Evolutionary conservation across 37 sponge, comb jelly and placozoan genomes (phyloP), one percentile per base, ranked within the genome.

Genomic region (Dysidea cf. avara): DNA sequence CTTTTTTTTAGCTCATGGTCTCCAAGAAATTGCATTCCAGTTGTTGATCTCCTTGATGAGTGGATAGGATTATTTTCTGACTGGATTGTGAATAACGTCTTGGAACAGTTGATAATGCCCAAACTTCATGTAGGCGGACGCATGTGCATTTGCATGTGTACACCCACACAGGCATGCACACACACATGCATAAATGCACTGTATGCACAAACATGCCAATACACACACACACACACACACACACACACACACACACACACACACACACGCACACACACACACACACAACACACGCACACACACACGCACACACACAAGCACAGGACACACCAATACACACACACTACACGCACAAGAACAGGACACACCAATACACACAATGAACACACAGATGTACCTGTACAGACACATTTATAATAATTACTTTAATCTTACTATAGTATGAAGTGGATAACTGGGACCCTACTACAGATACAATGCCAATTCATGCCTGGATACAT

Each of bases 401-500:
- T 43, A 5, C n/a, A n/a, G n/a, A 50, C 17, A 20, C 28, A 29
- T 29, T 56, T 61, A 17, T 29, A 5, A 25, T 52, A 7, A 11
- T n/a, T 28, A 12, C 36, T 69, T n/a, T 11, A 40, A 39, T 16
- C 13, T 21, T 11, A 17, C 49, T 63, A 14, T 77, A 84, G 68
- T 25, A 46, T 18, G 96, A 94, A 72, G 84, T 92, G 30, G 87
- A 86, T 26, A 49, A 16, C 16, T 99, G 99, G 99, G 90, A 92
- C 80, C 99, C 99, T 16, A 92, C 92, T 20, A 62, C 87, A 0
- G 99, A 99, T 69, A 80, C 83, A 11, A 69, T 89, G 37, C 99
- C 99, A 38, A 81, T 99, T 5, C 90, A 99, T 77, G 77, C 78
- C 29, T 99, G 99, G 99, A 56, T 95, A 7, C 99, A 95, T 48